phyloP scores from a whole-genome alignment of 2,888 invertebrate genomes.

The Byasa hedistus region DNA sequence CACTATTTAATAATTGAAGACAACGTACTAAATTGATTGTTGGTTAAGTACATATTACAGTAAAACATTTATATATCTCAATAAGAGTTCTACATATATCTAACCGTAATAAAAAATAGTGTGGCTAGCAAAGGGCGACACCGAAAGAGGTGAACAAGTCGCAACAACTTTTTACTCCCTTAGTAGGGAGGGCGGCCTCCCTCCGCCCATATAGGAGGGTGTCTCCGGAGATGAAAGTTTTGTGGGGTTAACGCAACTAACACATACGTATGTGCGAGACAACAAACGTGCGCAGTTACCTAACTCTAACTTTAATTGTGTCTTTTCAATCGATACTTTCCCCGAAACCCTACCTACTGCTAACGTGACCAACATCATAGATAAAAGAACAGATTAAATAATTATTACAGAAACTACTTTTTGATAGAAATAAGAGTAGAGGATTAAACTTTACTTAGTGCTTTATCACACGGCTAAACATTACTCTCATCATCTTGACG shows the following conservation, averaged over 20 bases:
- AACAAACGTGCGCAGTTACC: constrained; percentile 74
- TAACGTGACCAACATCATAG: constrained; percentile 13
- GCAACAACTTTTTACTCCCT: constrained; percentile 79
- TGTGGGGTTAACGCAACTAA: constrained; percentile 74
- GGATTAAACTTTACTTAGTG: too few species aligned
- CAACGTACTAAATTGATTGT: background rate
- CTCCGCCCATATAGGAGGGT: constrained; percentile 51
- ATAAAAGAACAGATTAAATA: background rate
- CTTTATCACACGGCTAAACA: too few species aligned
- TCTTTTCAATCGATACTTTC: constrained; percentile 78
- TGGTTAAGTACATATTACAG: background rate
- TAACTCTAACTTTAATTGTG: constrained; percentile 80
- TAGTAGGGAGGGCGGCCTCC: constrained; percentile 59
- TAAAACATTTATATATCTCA: background rate
- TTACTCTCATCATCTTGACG: too few species aligned
- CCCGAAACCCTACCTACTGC: constrained; percentile 43
- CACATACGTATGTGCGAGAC: constrained; percentile 68
- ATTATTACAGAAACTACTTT: background rate
- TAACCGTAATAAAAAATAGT: constrained; percentile 38
- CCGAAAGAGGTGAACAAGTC: constrained; percentile 80
- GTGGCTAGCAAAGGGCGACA: constrained; percentile 71
- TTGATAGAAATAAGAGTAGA: too few species aligned
- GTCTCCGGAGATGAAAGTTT: constrained; percentile 77
- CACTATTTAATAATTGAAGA: too few species aligned
- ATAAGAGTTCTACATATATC: background rate